Conservation (phyloP, 2,797 vertebrate genomes). For the Podargus strigoides region DNA sequence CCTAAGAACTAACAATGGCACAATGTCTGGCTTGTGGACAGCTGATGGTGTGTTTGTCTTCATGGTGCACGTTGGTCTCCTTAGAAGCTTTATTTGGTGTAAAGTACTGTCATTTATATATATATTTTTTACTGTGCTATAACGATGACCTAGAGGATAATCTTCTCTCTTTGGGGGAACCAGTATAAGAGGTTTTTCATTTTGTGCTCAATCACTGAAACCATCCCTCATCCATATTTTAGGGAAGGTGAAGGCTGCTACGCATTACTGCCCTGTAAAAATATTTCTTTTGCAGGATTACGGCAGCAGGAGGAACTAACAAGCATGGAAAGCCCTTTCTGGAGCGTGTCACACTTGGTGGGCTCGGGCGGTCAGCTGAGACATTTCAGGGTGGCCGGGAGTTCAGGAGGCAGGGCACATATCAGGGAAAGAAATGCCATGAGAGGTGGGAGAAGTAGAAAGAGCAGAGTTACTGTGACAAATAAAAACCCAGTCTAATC, state of each 20-base stretch:
- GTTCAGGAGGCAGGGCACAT: not conserved
- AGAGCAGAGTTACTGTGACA: rapidly evolving
- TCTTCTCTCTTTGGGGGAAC: conserved; percentile 37
- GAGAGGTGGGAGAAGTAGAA: not conserved
- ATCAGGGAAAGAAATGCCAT: not conserved
- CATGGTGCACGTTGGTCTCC: not conserved
- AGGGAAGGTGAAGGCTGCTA: conserved; percentile 57
- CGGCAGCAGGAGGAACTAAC: conserved; percentile 27
- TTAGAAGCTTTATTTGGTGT: not conserved
- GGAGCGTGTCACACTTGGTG: not conserved
- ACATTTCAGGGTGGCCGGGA: conserved; percentile 31
- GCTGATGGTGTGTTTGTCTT: not conserved
- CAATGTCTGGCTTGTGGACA: not conserved
- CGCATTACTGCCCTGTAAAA: conserved; percentile 55
- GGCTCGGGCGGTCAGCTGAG: not conserved
- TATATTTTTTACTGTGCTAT: not conserved
- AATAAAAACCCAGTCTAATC: not conserved
- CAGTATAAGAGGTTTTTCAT: conserved; percentile 24
- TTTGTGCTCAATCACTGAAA: conserved; percentile 61
- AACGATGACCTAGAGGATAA: conserved; percentile 22
- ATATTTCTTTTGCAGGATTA: conserved; percentile 65
- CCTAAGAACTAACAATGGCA: not conserved
- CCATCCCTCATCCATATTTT: conserved; percentile 65
- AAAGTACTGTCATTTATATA: not conserved
- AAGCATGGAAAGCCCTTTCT: conserved; percentile 54